Evolutionary conservation across 2,888 invertebrate genomes (phyloP), one percentile per base, ranked within the genome.

Genomic region (Gisinianus flammeolus): DNA sequence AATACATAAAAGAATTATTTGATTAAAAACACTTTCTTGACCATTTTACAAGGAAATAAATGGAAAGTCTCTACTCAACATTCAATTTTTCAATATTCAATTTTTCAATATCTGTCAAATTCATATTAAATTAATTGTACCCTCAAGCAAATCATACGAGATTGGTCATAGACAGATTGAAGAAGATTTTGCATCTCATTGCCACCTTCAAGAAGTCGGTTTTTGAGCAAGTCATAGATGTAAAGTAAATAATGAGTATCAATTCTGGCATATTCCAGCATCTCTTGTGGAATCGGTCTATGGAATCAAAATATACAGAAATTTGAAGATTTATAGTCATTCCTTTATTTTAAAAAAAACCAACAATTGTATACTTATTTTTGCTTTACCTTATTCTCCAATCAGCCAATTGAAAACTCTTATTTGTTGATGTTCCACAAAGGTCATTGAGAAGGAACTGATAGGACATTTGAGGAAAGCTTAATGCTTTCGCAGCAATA

Each of bases 191-290:
- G 19, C 0, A 88, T 88, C 68, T 90, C 88, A 85, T 93, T 91
- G 0, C 91, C 91, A 0, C 88, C 87, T 3, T 90, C 89, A 2
- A 95, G 86, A 56, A 98, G 88, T 77, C 94, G 93, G 83, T 92
- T 92, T 78, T 90, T 91, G 88, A 98, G 88, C 56, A 89, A 87
- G 78, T 95, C 93, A 88, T 94, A 97, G 81, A 98, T 92, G 87
- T 95, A 94, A 4, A 98, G 90, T 79, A 99, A 88, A 87, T 94
- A 97, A 88, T 98, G 98, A 0, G 98, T 98, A 88, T 99, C 98
- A 86, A 92, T 92, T 22, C 97, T 90, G 0, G 98, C 98, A 87
- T 99, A 91, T 22, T 83, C 74, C 3, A 89, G 64, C 86, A 90
- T 87, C 69, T 88, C 88, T 24, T 86, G 86, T 0, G 89, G 88